Conservation (phyloP, 2,888 invertebrate genomes). For the Linnaemya vulpina region DNA sequence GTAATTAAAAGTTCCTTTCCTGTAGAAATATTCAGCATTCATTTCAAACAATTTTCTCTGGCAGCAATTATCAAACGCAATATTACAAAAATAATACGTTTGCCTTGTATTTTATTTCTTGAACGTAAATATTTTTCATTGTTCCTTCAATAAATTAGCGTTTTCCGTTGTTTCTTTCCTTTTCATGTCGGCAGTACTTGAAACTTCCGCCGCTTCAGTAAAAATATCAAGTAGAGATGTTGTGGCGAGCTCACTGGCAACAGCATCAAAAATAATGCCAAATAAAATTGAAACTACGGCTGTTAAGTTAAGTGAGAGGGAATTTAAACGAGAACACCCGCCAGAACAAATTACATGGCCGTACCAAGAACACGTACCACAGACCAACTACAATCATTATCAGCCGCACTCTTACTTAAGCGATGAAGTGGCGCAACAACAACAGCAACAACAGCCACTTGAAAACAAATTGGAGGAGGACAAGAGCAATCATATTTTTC, state of each 20-base stretch:
- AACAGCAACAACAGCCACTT: constrained; percentile 32
- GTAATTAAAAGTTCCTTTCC: neutral
- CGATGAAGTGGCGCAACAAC: constrained; percentile 15
- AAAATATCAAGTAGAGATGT: constrained; percentile 56
- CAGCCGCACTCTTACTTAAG: constrained; percentile 41
- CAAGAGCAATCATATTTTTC: constrained; percentile 58
- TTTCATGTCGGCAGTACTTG: constrained; percentile 64
- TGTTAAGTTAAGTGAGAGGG: constrained; percentile 38
- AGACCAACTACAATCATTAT: constrained; percentile 36
- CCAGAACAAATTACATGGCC: constrained; percentile 33
- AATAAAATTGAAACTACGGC: constrained; percentile 18
- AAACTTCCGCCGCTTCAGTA: constrained; percentile 67
- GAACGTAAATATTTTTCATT: constrained; percentile 19
- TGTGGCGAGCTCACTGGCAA: constrained; percentile 13
- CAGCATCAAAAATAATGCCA: constrained; percentile 32
- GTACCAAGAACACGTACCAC: constrained; percentile 15
- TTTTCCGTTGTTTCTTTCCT: constrained; percentile 58
- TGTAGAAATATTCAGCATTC: neutral
- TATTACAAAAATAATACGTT: neutral
- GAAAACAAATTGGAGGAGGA: constrained; percentile 36
- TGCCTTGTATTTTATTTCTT: constrained; percentile 4
- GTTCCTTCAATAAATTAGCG: constrained; percentile 58
- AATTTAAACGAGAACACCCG: constrained; percentile 40
- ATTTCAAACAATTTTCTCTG: neutral
- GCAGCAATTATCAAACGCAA: neutral